These are phyloP conservation scores for Tiaroga cobitis DNA, from an alignment of 2,797 vertebrate species.

Conservation along the genomic window DNA sequence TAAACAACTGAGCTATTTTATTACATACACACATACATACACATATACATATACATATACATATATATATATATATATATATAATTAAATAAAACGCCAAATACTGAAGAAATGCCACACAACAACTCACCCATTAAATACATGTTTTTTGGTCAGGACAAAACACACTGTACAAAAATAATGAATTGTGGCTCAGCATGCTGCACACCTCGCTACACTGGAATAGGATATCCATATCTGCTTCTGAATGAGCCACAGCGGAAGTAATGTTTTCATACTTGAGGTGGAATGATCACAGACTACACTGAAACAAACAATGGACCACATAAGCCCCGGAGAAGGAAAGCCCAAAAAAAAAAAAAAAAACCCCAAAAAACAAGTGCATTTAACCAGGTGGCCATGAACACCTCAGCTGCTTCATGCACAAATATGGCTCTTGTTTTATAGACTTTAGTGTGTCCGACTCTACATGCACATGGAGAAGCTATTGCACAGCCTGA, in stretches of 20 bases:
- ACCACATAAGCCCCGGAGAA: neutral
- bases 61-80: too few species aligned
- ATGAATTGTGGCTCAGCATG: neutral
- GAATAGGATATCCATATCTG: constrained; percentile 69
- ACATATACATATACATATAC: too few species aligned
- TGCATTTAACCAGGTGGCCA: constrained; percentile 37
- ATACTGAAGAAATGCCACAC: too few species aligned
- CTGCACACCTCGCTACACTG: neutral
- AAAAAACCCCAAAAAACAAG: constrained; percentile 14
- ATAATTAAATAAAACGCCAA: neutral
- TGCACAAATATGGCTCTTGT: constrained; percentile 11
- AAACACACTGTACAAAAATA: constrained; percentile 3
- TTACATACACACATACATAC: too few species aligned
- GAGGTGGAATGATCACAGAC: constrained; percentile 60
- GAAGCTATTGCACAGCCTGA: neutral
- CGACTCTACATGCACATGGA: neutral
- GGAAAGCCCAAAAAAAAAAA: neutral
- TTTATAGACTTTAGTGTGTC: neutral
- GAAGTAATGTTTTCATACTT: constrained; percentile 71
- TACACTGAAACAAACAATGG: constrained; percentile 38
- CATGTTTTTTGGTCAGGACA: neutral
- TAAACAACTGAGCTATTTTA: too few species aligned
- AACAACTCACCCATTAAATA: neutral
- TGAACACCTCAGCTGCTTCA: constrained; percentile 34
- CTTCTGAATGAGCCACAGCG: constrained; percentile 62